These are phyloP conservation scores for Lindbergichthys nudifrons DNA, from an alignment of 2,797 vertebrate genomes.

Conservation along the genomic window DNA sequence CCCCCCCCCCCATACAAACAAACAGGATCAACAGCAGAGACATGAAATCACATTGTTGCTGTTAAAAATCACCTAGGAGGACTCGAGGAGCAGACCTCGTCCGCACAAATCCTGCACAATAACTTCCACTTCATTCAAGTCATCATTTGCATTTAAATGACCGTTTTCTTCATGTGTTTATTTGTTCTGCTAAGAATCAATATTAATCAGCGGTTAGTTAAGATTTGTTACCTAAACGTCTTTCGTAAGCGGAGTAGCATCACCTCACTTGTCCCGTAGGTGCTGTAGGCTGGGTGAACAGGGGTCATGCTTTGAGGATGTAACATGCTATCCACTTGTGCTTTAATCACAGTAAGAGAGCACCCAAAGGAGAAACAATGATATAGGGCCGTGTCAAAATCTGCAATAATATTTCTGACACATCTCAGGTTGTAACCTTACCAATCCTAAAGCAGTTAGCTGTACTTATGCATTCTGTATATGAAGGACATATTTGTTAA, in stretches of 20 bases:
- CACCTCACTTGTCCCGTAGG: slow-evolving; percentile 48
- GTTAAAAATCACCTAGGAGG: slow-evolving; percentile 44
- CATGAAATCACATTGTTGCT: slow-evolving; percentile 43
- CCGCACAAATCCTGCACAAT: slow-evolving; percentile 39
- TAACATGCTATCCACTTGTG: slow-evolving; percentile 81
- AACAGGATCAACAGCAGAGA: slow-evolving; percentile 47
- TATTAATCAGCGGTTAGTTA: slow-evolving; percentile 57
- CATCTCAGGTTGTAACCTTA: slow-evolving; percentile 56
- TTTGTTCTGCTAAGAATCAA: slow-evolving; percentile 51
- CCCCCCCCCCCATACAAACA: background rate
- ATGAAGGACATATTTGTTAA: slow-evolving; percentile 69
- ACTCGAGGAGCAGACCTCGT: slow-evolving; percentile 42
- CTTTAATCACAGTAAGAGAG: slow-evolving; percentile 76
- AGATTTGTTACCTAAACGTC: slow-evolving; percentile 61
- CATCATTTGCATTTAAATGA: slow-evolving; percentile 33
- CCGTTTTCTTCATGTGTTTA: slow-evolving; percentile 35
- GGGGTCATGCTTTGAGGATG: slow-evolving; percentile 74
- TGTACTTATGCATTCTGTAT: slow-evolving; percentile 74
- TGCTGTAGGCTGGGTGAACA: slow-evolving; percentile 55
- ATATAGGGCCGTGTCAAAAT: slow-evolving; percentile 47
- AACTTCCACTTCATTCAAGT: slow-evolving; percentile 33
- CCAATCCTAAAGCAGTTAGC: slow-evolving; percentile 69
- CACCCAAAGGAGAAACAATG: slow-evolving; percentile 61
- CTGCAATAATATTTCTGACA: slow-evolving; percentile 56
- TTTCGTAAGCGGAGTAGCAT: slow-evolving; percentile 64